Conservation (phyloP, 2,113 vertebrate genomes). For the Apus apus region DNA sequence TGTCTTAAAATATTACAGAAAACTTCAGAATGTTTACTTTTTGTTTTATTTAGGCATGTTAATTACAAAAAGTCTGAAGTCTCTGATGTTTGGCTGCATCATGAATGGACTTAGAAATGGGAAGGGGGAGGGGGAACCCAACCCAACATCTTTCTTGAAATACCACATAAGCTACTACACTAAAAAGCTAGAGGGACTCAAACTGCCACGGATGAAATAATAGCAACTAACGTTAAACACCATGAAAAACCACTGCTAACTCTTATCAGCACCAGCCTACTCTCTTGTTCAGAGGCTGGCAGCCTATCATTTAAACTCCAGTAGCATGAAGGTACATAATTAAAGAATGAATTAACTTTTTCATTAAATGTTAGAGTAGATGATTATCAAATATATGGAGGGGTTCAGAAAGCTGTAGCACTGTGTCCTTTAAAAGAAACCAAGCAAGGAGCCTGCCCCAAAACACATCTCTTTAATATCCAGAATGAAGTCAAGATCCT, state of each 20-base stretch:
- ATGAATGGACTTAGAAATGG: neutral
- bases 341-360: neutral
- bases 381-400: neutral
- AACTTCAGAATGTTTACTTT: neutral
- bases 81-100: neutral
- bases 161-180: rapidly evolving
- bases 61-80: neutral
- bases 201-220: neutral
- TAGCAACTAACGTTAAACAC: neutral
- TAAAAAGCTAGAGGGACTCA: neutral
- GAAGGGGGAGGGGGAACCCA: neutral
- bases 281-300: neutral
- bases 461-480: neutral
- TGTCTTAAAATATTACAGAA: neutral
- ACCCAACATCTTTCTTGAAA: neutral
- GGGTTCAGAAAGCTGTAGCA: neutral
- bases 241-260: neutral
- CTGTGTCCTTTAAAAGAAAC: neutral
- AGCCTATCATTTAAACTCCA: neutral
- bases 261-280: neutral
- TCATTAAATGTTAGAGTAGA: neutral
- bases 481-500: neutral
- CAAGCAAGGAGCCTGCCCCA: neutral
- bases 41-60: neutral
- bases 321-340: neutral